Base-by-base conservation (phyloP, 2,888 invertebrate species). In the Onthophagus sagittarius region DNA sequence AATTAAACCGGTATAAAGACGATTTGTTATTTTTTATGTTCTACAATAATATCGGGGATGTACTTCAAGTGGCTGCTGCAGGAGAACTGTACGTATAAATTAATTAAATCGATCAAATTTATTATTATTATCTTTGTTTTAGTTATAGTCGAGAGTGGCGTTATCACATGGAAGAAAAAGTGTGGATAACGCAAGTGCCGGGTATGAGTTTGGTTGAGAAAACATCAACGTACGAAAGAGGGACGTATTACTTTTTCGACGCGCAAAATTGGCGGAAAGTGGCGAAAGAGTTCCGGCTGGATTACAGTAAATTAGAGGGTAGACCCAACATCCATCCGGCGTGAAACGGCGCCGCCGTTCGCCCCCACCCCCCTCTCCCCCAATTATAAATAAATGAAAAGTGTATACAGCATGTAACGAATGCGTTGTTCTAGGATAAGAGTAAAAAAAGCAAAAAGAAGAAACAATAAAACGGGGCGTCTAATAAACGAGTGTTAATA, bases 221-320 rank as follows among this genome's bases (percentile, higher is more conserved):
- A 88, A 98, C 97, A 79, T 92, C 93, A 82, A 95, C 95, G 80
- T 99, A 97, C 88, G 99, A 99, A 89, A 91, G 98, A 84, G 99
- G 99, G 88, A 98, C 98, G 82, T 99, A 99, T 89, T 98, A 97
- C 89, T 98, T 98, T 88, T 99, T 99, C 86, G 99, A 99, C 88
- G 97, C 97, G 84, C 95, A 96, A 87, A 98, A 95, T 88, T 99
- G 99, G 99, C 91, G 98, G 86, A 99, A 98, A 90, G 96, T 98
- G 85, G 93, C 97, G 84, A 99, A 98, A 88, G 99, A 99, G 88
- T 98, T 99, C 90, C 94, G 96, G 88, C 90, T 99, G 87, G 99
- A 99, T 88, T 98, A 99, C 90, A 97, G 96, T 88, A 98, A 98
- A 89, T 90, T 99, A 86, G 99, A 99, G 89, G 97, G 95, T 77